Evolutionary conservation across 2,113 vertebrate species (phyloP).

Genomic region (Albula glossodonta): DNA sequence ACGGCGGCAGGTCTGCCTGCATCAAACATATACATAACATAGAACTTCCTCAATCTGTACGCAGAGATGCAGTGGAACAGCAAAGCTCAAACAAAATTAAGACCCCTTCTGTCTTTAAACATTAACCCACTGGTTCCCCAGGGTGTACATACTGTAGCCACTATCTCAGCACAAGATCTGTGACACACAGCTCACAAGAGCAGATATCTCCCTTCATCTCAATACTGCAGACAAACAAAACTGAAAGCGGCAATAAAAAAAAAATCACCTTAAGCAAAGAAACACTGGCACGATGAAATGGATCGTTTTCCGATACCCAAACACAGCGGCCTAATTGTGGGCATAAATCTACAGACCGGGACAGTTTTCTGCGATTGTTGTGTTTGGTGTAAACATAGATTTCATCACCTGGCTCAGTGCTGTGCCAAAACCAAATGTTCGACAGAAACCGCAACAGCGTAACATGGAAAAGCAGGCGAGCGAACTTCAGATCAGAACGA

Average conservation of each 20-base stretch:
- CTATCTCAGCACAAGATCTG: slow-evolving; percentile 57
- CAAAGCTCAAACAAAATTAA: too few relatives aligned
- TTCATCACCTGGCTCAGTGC: slow-evolving; percentile 54
- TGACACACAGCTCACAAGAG: slow-evolving; percentile 46
- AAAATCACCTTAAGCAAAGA: slow-evolving; percentile 57
- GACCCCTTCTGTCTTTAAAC: too few relatives aligned
- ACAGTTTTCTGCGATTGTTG: slow-evolving; percentile 17
- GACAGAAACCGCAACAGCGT: slow-evolving; percentile 51
- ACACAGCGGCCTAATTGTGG: slow-evolving; percentile 41
- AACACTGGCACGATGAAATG: slow-evolving; percentile 47
- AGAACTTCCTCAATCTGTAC: background rate
- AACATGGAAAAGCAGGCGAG: slow-evolving; percentile 29
- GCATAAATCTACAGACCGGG: slow-evolving; percentile 24
- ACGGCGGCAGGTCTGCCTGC: background rate
- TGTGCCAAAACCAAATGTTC: slow-evolving; percentile 54
- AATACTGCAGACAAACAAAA: slow-evolving; percentile 51
- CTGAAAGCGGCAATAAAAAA: slow-evolving; percentile 27
- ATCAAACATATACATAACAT: background rate
- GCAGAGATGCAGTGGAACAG: background rate
- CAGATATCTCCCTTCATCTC: slow-evolving; percentile 51
- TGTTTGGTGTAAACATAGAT: slow-evolving; percentile 56
- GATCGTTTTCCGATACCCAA: slow-evolving; percentile 40
- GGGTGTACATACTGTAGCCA: background rate
- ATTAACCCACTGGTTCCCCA: too few relatives aligned
- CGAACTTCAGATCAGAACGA: slow-evolving; percentile 38